phyloP scores from a whole-genome alignment of 2,113 vertebrate species.

The Nymphicus hollandicus region DNA sequence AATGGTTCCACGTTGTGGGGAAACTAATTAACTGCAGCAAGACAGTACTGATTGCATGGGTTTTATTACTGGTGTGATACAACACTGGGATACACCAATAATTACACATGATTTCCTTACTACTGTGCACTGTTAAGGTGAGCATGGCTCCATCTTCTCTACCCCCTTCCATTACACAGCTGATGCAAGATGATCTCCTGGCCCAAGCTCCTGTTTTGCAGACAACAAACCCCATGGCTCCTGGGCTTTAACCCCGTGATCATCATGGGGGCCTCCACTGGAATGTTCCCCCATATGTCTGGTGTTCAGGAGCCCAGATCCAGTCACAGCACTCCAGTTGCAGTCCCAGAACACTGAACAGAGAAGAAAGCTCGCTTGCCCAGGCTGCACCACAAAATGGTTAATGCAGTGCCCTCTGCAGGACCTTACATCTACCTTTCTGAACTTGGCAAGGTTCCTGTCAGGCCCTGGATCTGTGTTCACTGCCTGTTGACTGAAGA shows the following conservation, averaged over 20 bases:
- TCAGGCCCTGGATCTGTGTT: background rate
- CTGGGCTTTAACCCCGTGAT: background rate
- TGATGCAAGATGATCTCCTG: background rate
- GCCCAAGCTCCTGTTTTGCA: background rate
- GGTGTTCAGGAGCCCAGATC: background rate
- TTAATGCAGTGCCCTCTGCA: background rate
- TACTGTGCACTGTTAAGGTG: background rate
- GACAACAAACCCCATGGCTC: background rate
- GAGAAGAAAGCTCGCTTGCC: background rate
- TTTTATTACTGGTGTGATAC: background rate
- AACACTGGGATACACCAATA: background rate
- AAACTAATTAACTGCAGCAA: background rate
- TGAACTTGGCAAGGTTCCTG: accelerated
- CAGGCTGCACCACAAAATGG: background rate
- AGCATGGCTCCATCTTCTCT: background rate
- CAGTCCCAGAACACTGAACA: accelerated
- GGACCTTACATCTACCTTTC: background rate
- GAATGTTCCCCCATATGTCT: accelerated
- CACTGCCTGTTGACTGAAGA: background rate
- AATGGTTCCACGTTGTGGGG: accelerated
- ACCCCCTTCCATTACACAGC: accelerated
- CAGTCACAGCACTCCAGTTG: background rate
- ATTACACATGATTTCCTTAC: accelerated
- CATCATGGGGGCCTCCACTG: accelerated
- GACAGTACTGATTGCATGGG: background rate